Evolutionary conservation across 64 coral and sea anemone genomes (phyloP).

Genomic region (Anthopleura sola): DNA sequence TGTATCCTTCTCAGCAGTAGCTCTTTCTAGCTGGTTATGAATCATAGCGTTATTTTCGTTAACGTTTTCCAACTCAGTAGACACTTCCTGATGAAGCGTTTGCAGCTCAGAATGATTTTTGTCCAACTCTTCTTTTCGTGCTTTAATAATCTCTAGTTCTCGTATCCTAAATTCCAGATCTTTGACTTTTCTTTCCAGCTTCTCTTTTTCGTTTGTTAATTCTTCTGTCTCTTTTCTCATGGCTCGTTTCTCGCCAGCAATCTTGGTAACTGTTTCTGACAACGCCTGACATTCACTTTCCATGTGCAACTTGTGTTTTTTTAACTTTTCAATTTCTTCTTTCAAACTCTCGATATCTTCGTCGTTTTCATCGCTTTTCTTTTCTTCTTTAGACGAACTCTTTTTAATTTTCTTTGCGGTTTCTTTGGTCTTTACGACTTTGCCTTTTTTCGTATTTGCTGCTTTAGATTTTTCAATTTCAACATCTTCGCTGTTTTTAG

Average conservation of each 20-base stretch:
- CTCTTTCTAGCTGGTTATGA: conserved; percentile 37
- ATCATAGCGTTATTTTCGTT: conserved; percentile 27
- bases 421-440: conserved; percentile 2
- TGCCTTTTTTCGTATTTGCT: conserved; percentile 42
- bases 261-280: conserved; percentile 82
- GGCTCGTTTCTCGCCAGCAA: conserved; percentile 77
- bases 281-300: conserved; percentile 77
- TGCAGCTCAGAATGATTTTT: conserved; percentile 38
- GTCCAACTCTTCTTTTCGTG: conserved; percentile 64
- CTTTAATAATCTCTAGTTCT: conserved; percentile 55
- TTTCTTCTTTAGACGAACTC: conserved; percentile 22
- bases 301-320: conserved; percentile 61
- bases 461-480: conserved; percentile 27
- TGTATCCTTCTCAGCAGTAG: conserved; percentile 44
- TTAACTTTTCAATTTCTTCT: conserved; percentile 48
- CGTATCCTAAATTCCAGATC: conserved; percentile 48
- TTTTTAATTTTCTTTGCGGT: conserved; percentile 47
- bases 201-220: conserved; percentile 69
- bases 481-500: conserved; percentile 9
- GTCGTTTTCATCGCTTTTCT: conserved; percentile 20
- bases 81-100: conserved; percentile 40
- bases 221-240: conserved; percentile 58
- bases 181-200: conserved; percentile 38
- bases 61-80: conserved; percentile 42
- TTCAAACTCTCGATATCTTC: conserved; percentile 30